These are phyloP conservation scores for Oreochromis tanganicae DNA, from an alignment of 2,113 vertebrate genomes.

Conservation along the genomic window DNA sequence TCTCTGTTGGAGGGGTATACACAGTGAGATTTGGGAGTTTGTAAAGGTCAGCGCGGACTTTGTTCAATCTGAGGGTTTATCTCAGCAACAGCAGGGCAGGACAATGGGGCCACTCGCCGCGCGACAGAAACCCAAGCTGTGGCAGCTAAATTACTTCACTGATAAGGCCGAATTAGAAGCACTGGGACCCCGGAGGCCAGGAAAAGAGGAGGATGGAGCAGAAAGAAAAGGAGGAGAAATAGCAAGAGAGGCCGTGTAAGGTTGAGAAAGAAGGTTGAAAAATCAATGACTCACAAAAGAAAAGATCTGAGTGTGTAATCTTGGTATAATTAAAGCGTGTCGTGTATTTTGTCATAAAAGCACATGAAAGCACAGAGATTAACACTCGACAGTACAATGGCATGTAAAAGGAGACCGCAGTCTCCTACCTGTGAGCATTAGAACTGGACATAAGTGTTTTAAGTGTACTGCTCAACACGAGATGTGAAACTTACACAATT, in stretches of 20 bases:
- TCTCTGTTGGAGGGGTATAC: constrained; percentile 67
- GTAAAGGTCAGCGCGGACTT: constrained; percentile 93
- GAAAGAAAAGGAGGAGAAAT: constrained; percentile 47
- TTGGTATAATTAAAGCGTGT: constrained; percentile 19
- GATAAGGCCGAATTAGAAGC: constrained; percentile 89
- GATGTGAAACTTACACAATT: neutral
- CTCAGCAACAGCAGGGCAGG: constrained; percentile 85
- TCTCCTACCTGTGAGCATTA: neutral
- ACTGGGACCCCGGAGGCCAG: constrained; percentile 79
- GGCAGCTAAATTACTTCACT: constrained; percentile 86
- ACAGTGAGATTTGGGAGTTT: constrained; percentile 83
- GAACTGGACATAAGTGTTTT: neutral
- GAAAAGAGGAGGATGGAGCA: constrained; percentile 46
- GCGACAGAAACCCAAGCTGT: constrained; percentile 92
- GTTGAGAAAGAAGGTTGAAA: constrained; percentile 17
- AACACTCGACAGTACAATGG: neutral
- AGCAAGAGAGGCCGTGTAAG: constrained; percentile 1
- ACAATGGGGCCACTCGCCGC: constrained; percentile 89
- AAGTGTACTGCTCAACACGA: neutral
- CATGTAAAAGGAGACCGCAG: neutral
- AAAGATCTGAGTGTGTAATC: constrained; percentile 20
- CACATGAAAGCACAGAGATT: neutral
- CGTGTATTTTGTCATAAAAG: constrained; percentile 2
- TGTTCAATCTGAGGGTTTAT: constrained; percentile 99
- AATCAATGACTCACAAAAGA: constrained; percentile 51